Conservation (phyloP, 2,888 invertebrate genomes). For the Scaeva pyrastri region DNA sequence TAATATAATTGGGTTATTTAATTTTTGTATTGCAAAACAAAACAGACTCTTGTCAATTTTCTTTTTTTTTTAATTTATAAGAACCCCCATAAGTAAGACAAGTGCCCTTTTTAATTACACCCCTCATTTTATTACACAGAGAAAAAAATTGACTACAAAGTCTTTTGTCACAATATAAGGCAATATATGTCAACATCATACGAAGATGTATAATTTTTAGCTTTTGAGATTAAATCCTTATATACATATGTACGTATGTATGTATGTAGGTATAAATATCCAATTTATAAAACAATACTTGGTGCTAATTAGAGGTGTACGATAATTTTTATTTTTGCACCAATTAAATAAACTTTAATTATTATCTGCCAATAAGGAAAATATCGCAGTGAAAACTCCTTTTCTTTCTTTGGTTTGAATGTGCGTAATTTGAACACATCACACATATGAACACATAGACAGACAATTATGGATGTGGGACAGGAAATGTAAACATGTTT, state of each 20-base stretch:
- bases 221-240: conserved; percentile 1
- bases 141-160: not conserved
- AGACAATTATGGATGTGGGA: not conserved
- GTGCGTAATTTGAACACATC: not conserved
- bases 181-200: not conserved
- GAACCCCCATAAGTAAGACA: conserved; percentile 11
- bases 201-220: not conserved
- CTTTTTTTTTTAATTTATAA: not conserved
- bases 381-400: not conserved
- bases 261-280: too few species aligned
- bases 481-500: conserved; percentile 44
- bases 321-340: not conserved
- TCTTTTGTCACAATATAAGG: not conserved
- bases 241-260: too few species aligned
- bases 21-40: not conserved
- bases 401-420: not conserved
- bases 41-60: not conserved
- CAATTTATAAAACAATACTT: conserved; percentile 34
- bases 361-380: not conserved
- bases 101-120: conserved; percentile 20
- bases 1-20: not conserved
- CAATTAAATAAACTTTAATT: conserved; percentile 14
- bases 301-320: conserved; percentile 3
- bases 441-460: too few species aligned
- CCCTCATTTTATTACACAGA: not conserved